A percentile compares a stretch with the other conserved stretches of the same genome.
Conservation (phyloP, 1,140 invertebrate species). For the Arion vulgaris region DNA sequence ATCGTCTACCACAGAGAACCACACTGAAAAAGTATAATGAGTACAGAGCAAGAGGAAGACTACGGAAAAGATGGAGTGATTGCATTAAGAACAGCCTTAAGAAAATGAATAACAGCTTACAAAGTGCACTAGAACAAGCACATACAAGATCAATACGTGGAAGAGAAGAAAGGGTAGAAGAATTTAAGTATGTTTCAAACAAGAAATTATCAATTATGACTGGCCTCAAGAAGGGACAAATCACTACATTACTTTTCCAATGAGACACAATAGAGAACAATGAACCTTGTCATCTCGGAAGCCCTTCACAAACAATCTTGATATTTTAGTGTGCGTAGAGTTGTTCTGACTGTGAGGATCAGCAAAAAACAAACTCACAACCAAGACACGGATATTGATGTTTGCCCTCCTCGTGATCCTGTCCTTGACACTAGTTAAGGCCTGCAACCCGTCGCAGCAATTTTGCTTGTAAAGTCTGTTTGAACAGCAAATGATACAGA, state of each 20-base stretch:
- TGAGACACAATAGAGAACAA: conserved; percentile 3
- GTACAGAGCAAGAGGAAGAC: no score
- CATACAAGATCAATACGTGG: no score
- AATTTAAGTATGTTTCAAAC: no score
- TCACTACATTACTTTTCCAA: neutral
- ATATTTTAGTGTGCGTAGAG: conserved; percentile 13
- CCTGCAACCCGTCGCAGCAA: neutral
- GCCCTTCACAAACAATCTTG: conserved; percentile 22
- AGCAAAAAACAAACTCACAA: conserved; percentile 23
- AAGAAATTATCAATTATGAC: no score
- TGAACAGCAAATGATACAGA: neutral
- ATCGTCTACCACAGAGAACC: no score
- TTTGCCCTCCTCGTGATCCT: conserved; percentile 10
- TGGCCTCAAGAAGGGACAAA: neutral
- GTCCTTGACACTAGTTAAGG: conserved; percentile 22
- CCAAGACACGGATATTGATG: conserved; percentile 10
- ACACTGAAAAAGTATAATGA: no score
- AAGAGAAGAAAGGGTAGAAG: no score
- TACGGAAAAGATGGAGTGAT: no score
- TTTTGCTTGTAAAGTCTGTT: conserved; percentile 6
- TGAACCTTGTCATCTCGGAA: neutral
- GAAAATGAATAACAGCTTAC: no score
- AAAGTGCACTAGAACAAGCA: no score
- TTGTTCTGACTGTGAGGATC: conserved; percentile 12
- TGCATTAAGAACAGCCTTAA: no score